Conservation (phyloP, 2,113 vertebrate genomes). For the Morone chrysops region DNA sequence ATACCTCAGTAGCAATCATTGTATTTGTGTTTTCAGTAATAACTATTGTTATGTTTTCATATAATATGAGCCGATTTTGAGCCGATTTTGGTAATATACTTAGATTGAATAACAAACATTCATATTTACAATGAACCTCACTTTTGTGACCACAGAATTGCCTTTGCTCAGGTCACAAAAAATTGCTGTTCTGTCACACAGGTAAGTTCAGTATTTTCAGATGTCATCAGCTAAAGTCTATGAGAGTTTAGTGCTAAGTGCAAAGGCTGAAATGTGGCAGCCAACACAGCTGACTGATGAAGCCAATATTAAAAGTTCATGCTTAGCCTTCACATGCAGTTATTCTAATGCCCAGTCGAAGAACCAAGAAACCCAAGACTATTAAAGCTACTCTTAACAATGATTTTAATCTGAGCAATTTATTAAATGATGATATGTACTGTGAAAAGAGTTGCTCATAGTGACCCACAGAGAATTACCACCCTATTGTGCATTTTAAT, state of each 20-base stretch:
- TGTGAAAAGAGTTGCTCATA: too few species aligned
- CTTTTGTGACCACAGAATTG: slow-evolving; percentile 12
- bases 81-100: not conserved
- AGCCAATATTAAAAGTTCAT: too few species aligned
- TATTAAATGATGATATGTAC: too few species aligned
- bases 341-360: too few species aligned
- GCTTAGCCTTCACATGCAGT: too few species aligned
- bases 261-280: not conserved
- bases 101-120: slow-evolving; percentile 5
- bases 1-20: not conserved
- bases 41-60: not conserved
- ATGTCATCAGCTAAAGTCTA: not conserved
- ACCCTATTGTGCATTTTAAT: not conserved
- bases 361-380: too few species aligned
- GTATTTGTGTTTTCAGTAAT: not conserved
- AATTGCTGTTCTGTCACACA: not conserved
- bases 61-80: not conserved
- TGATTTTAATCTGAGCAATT: too few species aligned
- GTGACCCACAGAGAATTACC: not conserved
- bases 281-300: not conserved
- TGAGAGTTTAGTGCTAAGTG: not conserved
- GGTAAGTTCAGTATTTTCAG: not conserved
- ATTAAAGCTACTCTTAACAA: too few species aligned
- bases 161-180: not conserved
- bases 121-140: not conserved